A percentile compares a stretch with the other conserved stretches of the same genome.
Evolutionary conservation across 2,113 vertebrate genomes (phyloP).

Genomic region (Euleptes europaea): DNA sequence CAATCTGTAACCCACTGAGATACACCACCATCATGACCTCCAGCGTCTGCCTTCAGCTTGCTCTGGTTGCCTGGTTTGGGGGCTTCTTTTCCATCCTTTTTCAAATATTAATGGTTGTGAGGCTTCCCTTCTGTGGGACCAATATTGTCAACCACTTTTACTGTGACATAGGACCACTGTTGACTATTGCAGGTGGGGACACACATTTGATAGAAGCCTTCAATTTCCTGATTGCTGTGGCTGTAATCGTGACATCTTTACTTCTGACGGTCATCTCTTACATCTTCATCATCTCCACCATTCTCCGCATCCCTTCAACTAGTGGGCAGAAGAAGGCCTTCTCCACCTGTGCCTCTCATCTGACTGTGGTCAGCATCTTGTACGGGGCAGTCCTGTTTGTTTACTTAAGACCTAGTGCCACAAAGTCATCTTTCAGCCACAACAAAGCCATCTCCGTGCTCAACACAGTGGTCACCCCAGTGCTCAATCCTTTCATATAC

Average conservation of each 20-base stretch:
- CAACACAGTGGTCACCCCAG: not conserved
- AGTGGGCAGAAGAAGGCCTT: slow-evolving; percentile 4
- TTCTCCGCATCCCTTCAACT: slow-evolving; percentile 15
- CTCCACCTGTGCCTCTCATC: not conserved
- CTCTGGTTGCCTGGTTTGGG: not conserved
- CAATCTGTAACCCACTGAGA: slow-evolving; percentile 16
- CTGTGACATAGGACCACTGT: not conserved
- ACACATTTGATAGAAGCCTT: slow-evolving; percentile 7
- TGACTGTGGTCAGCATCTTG: not conserved
- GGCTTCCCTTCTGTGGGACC: not conserved
- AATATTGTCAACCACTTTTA: slow-evolving; percentile 7
- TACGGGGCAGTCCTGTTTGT: not conserved
- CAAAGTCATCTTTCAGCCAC: not conserved
- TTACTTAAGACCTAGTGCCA: not conserved
- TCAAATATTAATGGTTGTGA: not conserved
- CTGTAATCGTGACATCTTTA: slow-evolving; percentile 24
- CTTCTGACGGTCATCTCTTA: slow-evolving; percentile 25
- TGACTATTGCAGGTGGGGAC: slow-evolving; percentile 25
- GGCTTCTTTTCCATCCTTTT: not conserved
- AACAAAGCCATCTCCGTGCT: not conserved
- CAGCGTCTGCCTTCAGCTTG: not conserved
- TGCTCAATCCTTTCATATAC: slow-evolving; percentile 16
- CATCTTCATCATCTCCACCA: slow-evolving; percentile 4
- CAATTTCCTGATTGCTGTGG: not conserved
- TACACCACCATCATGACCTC: not conserved